Percentiles rank a stretch among this genome's conserved stretches.
Evolutionary conservation across 2,113 vertebrate species (phyloP).

Genomic region (Larimichthys polyactis): DNA sequence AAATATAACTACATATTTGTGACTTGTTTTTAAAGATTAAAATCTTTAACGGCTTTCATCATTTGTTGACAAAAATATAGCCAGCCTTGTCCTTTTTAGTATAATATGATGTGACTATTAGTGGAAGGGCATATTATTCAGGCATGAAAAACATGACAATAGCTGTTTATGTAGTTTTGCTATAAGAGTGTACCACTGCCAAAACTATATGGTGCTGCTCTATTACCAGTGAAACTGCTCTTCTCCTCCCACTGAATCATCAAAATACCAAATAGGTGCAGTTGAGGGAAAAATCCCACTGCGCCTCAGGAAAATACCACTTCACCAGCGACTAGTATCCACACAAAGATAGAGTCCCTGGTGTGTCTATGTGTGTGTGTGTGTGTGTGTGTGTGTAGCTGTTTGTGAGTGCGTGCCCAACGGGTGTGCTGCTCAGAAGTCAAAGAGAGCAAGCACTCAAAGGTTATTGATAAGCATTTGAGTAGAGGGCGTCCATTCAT

Average conservation of each 20-base stretch:
- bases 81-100: background rate
- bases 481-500: slow-evolving; percentile 83
- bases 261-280: slow-evolving; percentile 53
- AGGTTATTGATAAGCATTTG: slow-evolving; percentile 87
- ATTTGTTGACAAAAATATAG: slow-evolving; percentile 17
- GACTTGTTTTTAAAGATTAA: slow-evolving; percentile 5
- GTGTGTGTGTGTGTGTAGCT: slow-evolving; percentile 48
- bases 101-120: background rate
- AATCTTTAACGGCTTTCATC: background rate
- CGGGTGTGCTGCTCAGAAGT: slow-evolving; percentile 72
- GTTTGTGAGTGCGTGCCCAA: slow-evolving; percentile 64
- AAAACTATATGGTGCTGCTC: slow-evolving; percentile 26
- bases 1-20: slow-evolving; percentile 7
- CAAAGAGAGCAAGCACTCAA: slow-evolving; percentile 81
- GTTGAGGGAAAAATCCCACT: slow-evolving; percentile 39
- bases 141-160: background rate
- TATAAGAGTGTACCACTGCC: slow-evolving; percentile 2
- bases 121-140: background rate
- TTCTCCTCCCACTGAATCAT: slow-evolving; percentile 42
- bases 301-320: slow-evolving; percentile 58
- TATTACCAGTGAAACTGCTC: slow-evolving; percentile 30
- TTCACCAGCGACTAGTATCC: slow-evolving; percentile 40
- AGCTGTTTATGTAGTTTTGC: slow-evolving; percentile 16
- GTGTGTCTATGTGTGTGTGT: slow-evolving; percentile 15
- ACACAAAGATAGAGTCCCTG: slow-evolving; percentile 54